Evolutionary conservation across 2,113 vertebrate genomes (phyloP).

Genomic region (Rattus norvegicus): DNA sequence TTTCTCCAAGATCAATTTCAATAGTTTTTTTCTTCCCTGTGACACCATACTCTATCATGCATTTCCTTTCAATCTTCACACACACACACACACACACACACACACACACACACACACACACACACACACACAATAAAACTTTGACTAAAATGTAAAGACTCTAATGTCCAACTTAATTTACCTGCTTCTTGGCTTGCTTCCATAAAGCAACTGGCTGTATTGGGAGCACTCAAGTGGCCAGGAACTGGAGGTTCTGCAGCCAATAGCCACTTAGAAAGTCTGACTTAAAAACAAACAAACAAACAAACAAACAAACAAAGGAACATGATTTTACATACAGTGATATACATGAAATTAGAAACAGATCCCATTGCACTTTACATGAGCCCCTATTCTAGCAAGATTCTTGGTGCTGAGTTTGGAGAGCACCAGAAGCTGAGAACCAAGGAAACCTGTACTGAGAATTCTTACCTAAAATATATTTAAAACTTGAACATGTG

Average conservation of each 20-base stretch:
- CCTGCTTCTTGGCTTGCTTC: background rate
- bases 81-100: background rate
- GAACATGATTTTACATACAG: background rate
- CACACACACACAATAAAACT: too few species aligned
- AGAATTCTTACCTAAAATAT: background rate
- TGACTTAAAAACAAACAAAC: background rate
- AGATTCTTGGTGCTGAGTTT: background rate
- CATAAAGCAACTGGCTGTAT: background rate
- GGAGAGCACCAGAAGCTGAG: background rate
- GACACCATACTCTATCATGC: background rate
- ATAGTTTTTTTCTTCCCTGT: background rate
- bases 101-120: background rate
- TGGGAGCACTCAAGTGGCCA: background rate
- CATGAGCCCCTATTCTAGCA: accelerated
- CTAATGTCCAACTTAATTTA: background rate
- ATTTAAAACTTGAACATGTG: background rate
- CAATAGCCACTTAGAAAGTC: background rate
- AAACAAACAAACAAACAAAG: background rate
- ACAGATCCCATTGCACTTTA: background rate
- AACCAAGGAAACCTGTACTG: background rate
- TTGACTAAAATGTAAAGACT: background rate
- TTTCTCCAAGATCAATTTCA: background rate
- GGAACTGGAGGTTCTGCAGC: background rate
- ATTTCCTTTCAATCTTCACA: background rate
- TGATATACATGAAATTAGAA: background rate